phyloP scores from a whole-genome alignment of 2,113 vertebrate genomes.

The Periophthalmus modestus region DNA sequence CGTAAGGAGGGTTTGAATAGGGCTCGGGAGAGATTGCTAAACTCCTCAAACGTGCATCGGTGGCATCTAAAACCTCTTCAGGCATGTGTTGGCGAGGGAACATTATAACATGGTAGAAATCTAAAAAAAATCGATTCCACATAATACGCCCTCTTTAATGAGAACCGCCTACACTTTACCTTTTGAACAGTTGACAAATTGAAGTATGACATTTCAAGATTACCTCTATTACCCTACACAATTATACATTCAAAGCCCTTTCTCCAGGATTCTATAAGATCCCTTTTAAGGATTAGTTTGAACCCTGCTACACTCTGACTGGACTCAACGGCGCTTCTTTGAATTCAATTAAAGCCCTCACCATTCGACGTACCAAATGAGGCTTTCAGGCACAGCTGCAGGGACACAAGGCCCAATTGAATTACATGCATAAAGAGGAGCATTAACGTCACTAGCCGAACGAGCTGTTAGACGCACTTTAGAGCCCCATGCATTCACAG shows the following conservation, averaged over 20 bases:
- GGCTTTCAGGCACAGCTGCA: conserved; percentile 29
- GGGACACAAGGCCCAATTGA: conserved; percentile 44
- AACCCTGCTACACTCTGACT: neutral
- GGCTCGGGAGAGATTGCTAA: too few species aligned
- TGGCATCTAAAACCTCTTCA: too few species aligned
- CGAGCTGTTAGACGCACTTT: neutral
- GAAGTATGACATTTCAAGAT: neutral
- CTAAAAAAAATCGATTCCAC: too few species aligned
- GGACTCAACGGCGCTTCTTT: conserved; percentile 19
- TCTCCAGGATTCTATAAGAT: neutral
- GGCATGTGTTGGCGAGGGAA: too few species aligned
- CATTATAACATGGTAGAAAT: too few species aligned
- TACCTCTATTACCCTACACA: neutral
- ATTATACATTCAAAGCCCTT: neutral
- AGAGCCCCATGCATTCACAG: neutral
- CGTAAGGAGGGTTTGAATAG: too few species aligned
- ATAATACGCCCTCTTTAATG: too few species aligned
- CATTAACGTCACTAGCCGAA: conserved; percentile 3
- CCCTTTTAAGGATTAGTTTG: neutral
- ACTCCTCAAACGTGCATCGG: too few species aligned
- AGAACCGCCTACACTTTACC: neutral
- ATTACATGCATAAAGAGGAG: conserved; percentile 33
- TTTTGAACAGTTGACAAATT: neutral
- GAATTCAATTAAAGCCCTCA: conserved; percentile 30
- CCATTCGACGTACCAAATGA: conserved; percentile 38